Evolutionary conservation across 2,113 vertebrate species (phyloP).

Genomic region (Falcunculus frontatus): DNA sequence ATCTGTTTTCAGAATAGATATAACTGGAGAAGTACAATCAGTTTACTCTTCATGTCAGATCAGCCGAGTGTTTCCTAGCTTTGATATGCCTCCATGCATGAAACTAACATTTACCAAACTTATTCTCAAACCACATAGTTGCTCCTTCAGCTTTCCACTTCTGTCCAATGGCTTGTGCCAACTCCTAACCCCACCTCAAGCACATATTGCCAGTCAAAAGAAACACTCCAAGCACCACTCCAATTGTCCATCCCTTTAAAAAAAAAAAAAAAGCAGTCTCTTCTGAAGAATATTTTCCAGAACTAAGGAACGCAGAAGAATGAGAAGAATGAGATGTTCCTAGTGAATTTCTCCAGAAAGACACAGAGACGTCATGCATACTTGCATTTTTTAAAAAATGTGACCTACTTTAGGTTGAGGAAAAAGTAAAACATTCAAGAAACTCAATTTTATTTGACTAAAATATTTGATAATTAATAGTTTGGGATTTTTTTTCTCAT

Average conservation of each 20-base stretch:
- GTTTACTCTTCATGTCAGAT: not conserved
- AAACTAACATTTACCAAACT: not conserved
- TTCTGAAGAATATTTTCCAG: not conserved
- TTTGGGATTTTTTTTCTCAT: not conserved
- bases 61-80: not conserved
- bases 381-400: not conserved
- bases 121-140: not conserved
- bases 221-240: not conserved
- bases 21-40: not conserved
- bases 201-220: not conserved
- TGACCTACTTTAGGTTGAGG: not conserved
- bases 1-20: not conserved
- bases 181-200: not conserved
- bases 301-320: not conserved
- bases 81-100: not conserved
- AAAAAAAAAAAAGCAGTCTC: not conserved
- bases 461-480: not conserved
- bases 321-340: not conserved
- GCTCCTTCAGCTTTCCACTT: not conserved
- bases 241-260: not conserved
- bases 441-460: not conserved
- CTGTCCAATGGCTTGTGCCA: not conserved
- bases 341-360: not conserved
- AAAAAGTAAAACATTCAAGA: not conserved
- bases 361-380: accelerated